These are phyloP conservation scores for Chamaetylas fuelleborni DNA, from an alignment of 2,113 vertebrate species.

Conservation along the genomic window DNA sequence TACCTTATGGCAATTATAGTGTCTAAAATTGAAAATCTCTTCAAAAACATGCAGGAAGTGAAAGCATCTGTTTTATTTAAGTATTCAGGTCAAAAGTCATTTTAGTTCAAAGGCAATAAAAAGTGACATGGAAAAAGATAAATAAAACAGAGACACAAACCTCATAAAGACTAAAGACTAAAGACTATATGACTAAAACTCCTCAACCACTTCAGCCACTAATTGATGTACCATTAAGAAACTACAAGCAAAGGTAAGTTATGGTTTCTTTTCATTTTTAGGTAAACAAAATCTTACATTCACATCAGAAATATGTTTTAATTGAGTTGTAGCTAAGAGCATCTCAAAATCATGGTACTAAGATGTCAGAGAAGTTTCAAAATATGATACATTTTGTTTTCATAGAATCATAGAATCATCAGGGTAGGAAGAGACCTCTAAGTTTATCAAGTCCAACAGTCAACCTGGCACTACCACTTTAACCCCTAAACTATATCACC, in stretches of 20 bases:
- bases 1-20: not conserved
- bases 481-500: not conserved
- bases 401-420: accelerated
- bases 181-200: not conserved
- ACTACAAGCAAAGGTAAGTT: not conserved
- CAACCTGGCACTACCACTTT: not conserved
- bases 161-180: too few species aligned
- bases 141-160: not conserved
- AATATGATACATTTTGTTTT: not conserved
- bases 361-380: not conserved
- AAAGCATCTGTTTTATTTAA: not conserved
- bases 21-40: not conserved
- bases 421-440: not conserved
- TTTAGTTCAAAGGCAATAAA: not conserved
- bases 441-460: accelerated
- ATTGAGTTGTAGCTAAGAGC: not conserved
- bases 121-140: not conserved
- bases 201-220: not conserved
- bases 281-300: not conserved
- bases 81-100: not conserved
- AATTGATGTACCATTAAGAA: not conserved
- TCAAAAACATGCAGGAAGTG: not conserved
- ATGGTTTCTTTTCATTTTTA: not conserved
- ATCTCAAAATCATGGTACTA: not conserved
- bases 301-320: not conserved